Percentiles rank a stretch among this genome's conserved stretches.
Conservation (phyloP, 1,140 invertebrate species). For the Drosophila navojoa region DNA sequence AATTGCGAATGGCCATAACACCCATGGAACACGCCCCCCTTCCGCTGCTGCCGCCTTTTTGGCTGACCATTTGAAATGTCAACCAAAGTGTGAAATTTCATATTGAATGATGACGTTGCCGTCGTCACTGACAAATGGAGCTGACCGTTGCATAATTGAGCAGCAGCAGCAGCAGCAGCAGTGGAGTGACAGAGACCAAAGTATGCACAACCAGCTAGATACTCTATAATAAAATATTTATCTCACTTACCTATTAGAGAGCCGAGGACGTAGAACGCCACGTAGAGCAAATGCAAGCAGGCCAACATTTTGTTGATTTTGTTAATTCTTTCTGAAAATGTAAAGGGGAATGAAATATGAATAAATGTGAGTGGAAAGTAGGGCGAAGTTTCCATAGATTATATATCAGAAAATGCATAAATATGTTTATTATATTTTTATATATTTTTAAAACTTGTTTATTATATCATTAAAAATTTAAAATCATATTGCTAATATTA, state of each 20-base stretch:
- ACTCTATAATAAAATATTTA: neutral
- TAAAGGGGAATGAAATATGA: constrained; percentile 5
- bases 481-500: no score
- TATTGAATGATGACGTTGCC: constrained; percentile 60
- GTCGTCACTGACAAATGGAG: constrained; percentile 66
- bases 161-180: constrained; percentile 19
- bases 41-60: constrained; percentile 9
- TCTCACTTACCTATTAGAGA: constrained; percentile 66
- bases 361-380: neutral
- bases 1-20: constrained; percentile 8
- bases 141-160: constrained; percentile 67
- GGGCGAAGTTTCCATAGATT: no score
- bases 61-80: constrained; percentile 63
- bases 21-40: neutral
- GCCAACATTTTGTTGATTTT: constrained; percentile 59
- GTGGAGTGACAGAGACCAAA: neutral
- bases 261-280: constrained; percentile 51
- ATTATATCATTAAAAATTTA: no score
- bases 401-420: no score
- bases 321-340: neutral
- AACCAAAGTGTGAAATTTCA: constrained; percentile 78
- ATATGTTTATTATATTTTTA: no score
- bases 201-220: neutral
- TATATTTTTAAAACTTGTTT: no score
- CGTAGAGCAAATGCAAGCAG: constrained; percentile 44